Evolutionary conservation across 2,888 invertebrate genomes (phyloP).

Genomic region (Diploptera punctata): DNA sequence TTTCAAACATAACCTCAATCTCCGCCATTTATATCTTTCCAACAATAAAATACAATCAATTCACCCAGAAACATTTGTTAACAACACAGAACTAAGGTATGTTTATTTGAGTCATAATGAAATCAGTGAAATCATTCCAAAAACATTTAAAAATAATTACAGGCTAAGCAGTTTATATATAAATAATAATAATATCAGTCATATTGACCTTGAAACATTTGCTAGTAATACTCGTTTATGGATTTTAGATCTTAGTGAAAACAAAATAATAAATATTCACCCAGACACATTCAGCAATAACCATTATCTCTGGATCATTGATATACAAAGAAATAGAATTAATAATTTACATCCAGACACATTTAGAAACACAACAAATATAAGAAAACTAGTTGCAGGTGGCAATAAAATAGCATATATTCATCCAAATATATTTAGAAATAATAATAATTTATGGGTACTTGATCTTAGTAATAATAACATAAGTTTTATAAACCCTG

Average conservation of each 20-base stretch:
- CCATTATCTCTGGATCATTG: constrained; percentile 5
- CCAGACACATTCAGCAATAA: constrained; percentile 21
- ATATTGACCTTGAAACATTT: neutral
- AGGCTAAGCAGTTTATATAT: neutral
- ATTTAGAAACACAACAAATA: neutral
- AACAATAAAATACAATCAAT: neutral
- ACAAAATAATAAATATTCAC: neutral
- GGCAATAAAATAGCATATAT: neutral
- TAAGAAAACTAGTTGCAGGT: constrained; percentile 3
- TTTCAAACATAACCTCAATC: constrained; percentile 1
- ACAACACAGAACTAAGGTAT: constrained; percentile 1
- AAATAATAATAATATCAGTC: neutral
- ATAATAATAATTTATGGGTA: constrained; percentile 3
- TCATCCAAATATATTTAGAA: neutral
- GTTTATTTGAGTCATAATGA: neutral
- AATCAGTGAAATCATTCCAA: neutral
- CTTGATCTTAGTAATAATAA: constrained; percentile 5
- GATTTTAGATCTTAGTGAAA: constrained; percentile 10
- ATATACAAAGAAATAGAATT: constrained; percentile 1
- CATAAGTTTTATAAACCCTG: neutral
- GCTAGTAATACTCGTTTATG: neutral
- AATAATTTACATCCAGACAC: neutral
- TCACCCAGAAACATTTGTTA: neutral
- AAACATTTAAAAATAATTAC: constrained; percentile 9
- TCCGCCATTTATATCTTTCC: constrained; percentile 3